These are phyloP conservation scores for Metopolophium dirhodum DNA, from an alignment of 1,140 invertebrate genomes.

Conservation along the genomic window DNA sequence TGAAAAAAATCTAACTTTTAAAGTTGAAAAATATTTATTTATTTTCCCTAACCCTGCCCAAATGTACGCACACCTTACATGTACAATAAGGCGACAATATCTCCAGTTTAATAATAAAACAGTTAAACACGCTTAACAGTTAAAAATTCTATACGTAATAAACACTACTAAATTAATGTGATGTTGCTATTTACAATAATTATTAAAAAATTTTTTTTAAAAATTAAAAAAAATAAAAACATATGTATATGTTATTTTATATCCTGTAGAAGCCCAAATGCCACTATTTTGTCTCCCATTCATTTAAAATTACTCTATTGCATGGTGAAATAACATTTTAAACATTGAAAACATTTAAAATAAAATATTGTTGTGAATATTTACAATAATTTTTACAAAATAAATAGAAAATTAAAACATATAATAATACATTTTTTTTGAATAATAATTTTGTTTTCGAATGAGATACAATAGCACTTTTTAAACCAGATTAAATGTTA, in stretches of 20 bases:
- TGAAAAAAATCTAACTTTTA: neutral
- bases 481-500: neutral
- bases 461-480: slow-evolving; percentile 13
- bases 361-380: slow-evolving; percentile 26
- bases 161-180: slow-evolving; percentile 55
- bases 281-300: slow-evolving; percentile 46
- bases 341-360: neutral
- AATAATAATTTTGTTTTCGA: neutral
- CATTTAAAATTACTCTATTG: slow-evolving; percentile 15
- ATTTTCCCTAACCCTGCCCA: slow-evolving; percentile 46
- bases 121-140: slow-evolving; percentile 55
- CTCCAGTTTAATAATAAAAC: slow-evolving; percentile 45
- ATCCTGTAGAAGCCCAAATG: slow-evolving; percentile 43
- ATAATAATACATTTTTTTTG: slow-evolving; percentile 7
- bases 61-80: neutral
- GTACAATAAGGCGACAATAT: slow-evolving; percentile 11
- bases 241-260: slow-evolving; percentile 29
- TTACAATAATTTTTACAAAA: slow-evolving; percentile 41
- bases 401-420: slow-evolving; percentile 39
- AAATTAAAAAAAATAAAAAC: slow-evolving; percentile 8
- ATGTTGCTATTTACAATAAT: slow-evolving; percentile 56
- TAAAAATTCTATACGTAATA: slow-evolving; percentile 54
- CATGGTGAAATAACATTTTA: neutral
- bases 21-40: slow-evolving; percentile 45
- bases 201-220: neutral